Conservation (phyloP, 2,113 vertebrate genomes). For the Phaetusa simplex region DNA sequence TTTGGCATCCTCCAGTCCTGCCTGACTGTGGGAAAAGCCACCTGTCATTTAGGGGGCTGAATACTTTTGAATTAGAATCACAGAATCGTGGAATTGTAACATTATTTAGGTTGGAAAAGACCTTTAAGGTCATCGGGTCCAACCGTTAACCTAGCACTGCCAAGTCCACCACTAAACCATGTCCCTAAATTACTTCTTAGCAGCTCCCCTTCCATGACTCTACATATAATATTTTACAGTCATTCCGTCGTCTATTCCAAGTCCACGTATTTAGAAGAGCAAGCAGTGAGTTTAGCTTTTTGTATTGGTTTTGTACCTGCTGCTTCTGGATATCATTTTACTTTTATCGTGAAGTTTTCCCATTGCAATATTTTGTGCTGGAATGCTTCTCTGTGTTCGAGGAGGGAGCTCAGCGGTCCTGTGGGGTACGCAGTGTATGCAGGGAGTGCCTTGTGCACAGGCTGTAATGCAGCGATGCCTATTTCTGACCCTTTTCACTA, state of each 20-base stretch:
- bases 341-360: not conserved
- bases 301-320: not conserved
- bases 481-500: not conserved
- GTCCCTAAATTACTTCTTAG: no score
- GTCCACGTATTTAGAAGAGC: not conserved
- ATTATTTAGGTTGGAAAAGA: no score
- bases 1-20: not conserved
- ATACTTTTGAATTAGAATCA: not conserved
- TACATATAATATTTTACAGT: not conserved
- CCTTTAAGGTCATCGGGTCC: no score
- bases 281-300: not conserved
- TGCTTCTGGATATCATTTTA: not conserved
- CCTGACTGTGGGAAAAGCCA: not conserved
- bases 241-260: not conserved
- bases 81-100: no score
- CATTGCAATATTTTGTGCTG: not conserved
- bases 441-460: accelerated
- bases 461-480: accelerated
- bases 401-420: not conserved
- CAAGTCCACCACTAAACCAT: no score
- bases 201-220: not conserved
- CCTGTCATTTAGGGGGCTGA: not conserved
- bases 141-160: no score
- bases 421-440: no score
- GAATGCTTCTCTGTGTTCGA: not conserved